Base-by-base conservation (phyloP, 2,113 vertebrate species). In the Callipepla squamata region DNA sequence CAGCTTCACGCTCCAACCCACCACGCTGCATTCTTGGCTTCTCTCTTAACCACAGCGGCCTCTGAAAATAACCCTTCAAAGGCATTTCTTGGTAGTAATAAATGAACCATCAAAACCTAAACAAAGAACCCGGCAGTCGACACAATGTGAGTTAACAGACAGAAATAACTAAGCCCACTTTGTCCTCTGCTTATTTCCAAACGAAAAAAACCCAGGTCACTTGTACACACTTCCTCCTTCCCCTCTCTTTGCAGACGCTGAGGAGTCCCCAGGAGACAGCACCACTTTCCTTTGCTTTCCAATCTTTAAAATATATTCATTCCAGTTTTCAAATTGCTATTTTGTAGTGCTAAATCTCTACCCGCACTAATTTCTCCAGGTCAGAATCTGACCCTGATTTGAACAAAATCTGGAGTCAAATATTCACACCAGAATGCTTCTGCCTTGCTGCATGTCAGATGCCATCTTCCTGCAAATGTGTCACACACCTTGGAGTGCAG, bases 401-500 rank as follows among this genome's bases (percentile, higher is more conserved):
- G 98, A 98, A 97, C 96, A 97, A 98, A 98, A 98, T 97, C 98
- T 96, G 97, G 98, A 98, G 98, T 98, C 97, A 98, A 98, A 98
- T 98, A 98, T 98, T 98, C 98, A 98, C 98, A 98, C 93, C 96
- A 97, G 97, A 97, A 97, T 94, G 98, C 98, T 97, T 98, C 97
- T 97, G 97, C 98, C 98, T 98, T 98, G 97, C 98, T 95, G 97
- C 91, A 97, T 99, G 99, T 99, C 98, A 99, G 98, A 99, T 99
- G 98, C 98, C 98, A 99, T 99, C 98, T 98, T 97, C 98, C 98
- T 96, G 98, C 98, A 98, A 98, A 99, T 99, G 98, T 98, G 98
- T 99, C 99, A 99, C 98, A 97, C 98, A 98, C 98, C 98, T 98
- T 97, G 98, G 98, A 98, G 98, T 97, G 98, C 98, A 98, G 98